Conservation (phyloP, 2,113 vertebrate genomes). For the Bolborhynchus lineola region DNA sequence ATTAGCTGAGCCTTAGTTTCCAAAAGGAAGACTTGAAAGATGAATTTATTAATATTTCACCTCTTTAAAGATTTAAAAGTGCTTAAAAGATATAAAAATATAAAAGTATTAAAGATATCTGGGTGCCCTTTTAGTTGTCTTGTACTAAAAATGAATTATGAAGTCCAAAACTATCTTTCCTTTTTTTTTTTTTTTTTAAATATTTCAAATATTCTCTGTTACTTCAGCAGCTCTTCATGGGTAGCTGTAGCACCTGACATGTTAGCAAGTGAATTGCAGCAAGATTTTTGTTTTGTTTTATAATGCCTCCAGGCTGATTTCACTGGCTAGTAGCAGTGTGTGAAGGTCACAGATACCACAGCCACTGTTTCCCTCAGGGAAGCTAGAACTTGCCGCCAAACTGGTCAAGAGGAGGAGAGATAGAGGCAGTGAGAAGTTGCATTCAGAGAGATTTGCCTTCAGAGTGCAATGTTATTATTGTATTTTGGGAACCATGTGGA, state of each 20-base stretch:
- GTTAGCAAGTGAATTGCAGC: neutral
- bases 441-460: neutral
- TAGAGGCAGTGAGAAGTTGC: neutral
- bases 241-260: neutral
- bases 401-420: neutral
- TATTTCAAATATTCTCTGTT: neutral
- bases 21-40: neutral
- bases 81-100: neutral
- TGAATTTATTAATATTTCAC: neutral
- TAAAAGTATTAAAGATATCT: neutral
- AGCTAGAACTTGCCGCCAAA: neutral
- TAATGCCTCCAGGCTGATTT: neutral
- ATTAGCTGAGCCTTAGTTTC: neutral
- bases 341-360: neutral
- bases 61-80: neutral
- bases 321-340: neutral
- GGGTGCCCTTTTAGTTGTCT: neutral
- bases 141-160: neutral
- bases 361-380: neutral
- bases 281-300: neutral
- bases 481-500: neutral
- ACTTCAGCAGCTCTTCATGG: neutral
- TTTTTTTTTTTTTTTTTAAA: neutral
- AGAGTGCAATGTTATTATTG: neutral
- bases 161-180: neutral